phyloP scores from a whole-genome alignment of 1,140 invertebrate species.

The Chionoecetes opilio region DNA sequence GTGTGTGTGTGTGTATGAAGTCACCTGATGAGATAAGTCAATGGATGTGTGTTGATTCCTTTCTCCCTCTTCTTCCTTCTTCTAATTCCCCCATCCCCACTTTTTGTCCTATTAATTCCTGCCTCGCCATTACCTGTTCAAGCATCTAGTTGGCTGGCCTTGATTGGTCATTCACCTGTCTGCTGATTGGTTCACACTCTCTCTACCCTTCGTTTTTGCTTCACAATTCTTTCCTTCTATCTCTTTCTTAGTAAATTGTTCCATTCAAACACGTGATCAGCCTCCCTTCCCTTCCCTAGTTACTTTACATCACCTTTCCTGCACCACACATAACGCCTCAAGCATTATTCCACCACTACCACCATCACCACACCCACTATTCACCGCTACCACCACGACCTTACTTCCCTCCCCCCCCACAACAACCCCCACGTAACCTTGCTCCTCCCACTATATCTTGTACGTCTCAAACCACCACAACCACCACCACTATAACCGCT shows the following conservation, averaged over 20 bases:
- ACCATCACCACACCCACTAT: not conserved
- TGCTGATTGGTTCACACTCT: not conserved
- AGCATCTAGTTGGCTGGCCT: constrained; percentile 15
- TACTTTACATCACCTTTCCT: not conserved
- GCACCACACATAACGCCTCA: not conserved
- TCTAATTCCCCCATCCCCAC: not conserved
- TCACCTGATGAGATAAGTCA: too few relatives aligned
- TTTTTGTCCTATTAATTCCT: not conserved
- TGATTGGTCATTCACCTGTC: constrained; percentile 3
- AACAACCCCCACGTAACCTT: too few relatives aligned
- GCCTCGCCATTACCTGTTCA: not conserved
- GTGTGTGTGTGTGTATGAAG: constrained; percentile 38
- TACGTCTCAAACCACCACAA: too few relatives aligned
- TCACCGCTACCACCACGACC: too few relatives aligned
- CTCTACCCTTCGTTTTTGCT: not conserved
- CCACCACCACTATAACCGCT: too few relatives aligned
- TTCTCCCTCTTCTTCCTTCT: constrained; percentile 28
- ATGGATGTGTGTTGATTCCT: not conserved
- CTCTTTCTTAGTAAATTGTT: too few relatives aligned
- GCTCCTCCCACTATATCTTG: too few relatives aligned
- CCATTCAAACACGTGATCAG: not conserved
- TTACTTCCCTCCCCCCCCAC: too few relatives aligned
- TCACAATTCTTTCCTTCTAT: not conserved
- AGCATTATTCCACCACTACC: not conserved
- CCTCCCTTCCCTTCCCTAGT: not conserved